These are phyloP conservation scores for Neodon shergylaensis DNA, from an alignment of 2,113 vertebrate species.

Conservation along the genomic window DNA sequence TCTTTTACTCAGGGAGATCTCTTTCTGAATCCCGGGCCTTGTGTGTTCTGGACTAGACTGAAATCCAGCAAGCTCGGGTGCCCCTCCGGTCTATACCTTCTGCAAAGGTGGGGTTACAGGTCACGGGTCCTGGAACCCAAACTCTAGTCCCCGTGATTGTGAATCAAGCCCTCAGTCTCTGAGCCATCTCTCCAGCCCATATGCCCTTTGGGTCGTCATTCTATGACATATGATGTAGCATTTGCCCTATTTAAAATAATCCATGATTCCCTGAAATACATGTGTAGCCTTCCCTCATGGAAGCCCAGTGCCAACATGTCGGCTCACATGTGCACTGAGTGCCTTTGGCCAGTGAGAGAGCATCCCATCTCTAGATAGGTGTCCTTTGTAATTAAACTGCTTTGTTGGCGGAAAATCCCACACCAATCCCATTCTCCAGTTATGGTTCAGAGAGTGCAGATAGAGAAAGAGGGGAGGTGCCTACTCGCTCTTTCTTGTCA, in stretches of 20 bases:
- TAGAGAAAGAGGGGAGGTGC: constrained; percentile 1
- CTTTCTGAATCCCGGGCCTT: not conserved
- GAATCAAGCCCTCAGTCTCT: too few relatives aligned
- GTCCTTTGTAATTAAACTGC: constrained; percentile 39
- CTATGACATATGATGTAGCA: not conserved
- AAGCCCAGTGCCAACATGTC: not conserved
- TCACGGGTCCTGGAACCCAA: not conserved
- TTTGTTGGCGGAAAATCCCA: not conserved
- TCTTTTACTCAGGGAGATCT: not conserved
- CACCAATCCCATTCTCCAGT: not conserved
- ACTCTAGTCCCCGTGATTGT: not conserved
- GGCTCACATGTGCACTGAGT: not conserved
- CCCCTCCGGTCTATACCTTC: not conserved
- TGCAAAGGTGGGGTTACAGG: not conserved
- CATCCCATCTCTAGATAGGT: not conserved
- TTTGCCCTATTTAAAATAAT: not conserved
- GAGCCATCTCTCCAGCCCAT: not conserved
- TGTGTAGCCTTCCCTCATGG: not conserved
- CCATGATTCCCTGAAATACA: not conserved
- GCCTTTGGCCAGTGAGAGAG: not conserved
- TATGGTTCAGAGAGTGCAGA: not conserved
- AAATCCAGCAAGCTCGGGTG: not conserved
- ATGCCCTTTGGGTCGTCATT: not conserved
- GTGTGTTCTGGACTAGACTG: not conserved
- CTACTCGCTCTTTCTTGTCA: constrained; percentile 2